Evolutionary conservation across 2,797 vertebrate genomes (phyloP).

Genomic region (Falco columbarius): DNA sequence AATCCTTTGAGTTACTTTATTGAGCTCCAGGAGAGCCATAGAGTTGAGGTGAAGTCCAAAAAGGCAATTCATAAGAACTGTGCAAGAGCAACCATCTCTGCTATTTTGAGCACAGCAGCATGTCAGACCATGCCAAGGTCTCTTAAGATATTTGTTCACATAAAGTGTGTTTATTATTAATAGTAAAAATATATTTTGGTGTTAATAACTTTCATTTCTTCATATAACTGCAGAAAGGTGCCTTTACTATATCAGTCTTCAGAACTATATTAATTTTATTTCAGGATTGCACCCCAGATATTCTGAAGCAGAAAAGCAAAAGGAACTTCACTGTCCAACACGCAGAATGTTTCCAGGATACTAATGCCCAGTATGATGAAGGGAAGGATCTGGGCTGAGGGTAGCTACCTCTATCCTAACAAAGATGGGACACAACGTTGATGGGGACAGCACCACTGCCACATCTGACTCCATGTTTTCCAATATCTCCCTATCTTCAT

Average conservation of each 20-base stretch:
- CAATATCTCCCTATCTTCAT: background rate
- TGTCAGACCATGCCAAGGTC: background rate
- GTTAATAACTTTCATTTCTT: background rate
- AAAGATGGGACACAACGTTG: background rate
- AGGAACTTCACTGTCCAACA: background rate
- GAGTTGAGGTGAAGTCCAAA: background rate
- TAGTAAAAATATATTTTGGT: background rate
- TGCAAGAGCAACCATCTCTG: background rate
- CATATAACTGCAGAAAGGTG: background rate
- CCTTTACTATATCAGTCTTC: background rate
- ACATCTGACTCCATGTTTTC: accelerated
- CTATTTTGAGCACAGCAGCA: background rate
- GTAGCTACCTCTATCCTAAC: background rate
- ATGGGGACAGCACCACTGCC: background rate
- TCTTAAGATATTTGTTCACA: background rate
- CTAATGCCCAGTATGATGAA: background rate
- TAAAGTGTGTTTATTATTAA: background rate
- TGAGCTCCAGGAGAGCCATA: background rate
- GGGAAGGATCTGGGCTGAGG: background rate
- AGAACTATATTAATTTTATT: background rate
- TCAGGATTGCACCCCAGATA: background rate
- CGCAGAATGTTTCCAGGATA: background rate
- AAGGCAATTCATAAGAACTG: background rate
- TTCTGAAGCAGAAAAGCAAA: background rate
- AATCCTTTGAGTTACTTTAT: accelerated